Evolutionary conservation across 2,888 invertebrate species (phyloP), one percentile per base, ranked within the genome.

Genomic region (Lasioglossum oenotherae): DNA sequence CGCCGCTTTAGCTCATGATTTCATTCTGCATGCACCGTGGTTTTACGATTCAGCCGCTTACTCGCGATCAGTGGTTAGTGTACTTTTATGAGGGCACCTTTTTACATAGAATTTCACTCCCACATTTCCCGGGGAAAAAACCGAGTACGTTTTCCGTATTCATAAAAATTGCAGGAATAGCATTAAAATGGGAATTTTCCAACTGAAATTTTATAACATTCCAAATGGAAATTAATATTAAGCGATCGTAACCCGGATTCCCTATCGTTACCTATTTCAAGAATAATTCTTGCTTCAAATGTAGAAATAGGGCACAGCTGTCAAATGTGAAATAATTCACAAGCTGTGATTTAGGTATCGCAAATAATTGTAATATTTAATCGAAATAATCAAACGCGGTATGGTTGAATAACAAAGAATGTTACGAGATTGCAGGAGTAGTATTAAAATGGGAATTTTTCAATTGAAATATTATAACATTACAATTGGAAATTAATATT

Each of bases 1-100:
- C 85, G 78, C 81, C 71, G 81, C 44, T 86, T 86, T 82, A 81
- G 78, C 81, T 81, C 81, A 81, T 81, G 85, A 86, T 85, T 86
- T 81, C 85, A 86, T 86, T 81, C 81, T 72, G 53, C 76, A 81
- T 81, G 84, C 84, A 64, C 85, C 80, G 85, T 74, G 86, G 81
- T 81, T 86, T 86, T 79, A 76, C 81, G 81, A 86, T 85, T 84
- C 80, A 78, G 46, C 81, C 81, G 82, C 86, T 81, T 79, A 69
- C 81, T 73, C 81, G 73, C 75, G 78, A 85, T 85, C 85, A 60
- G 78, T 49, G 78, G 74, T 80, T 53, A 57, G 69, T 31, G 84
- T 77, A 80, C 67, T 78, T 78, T 81, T 76, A 73, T 49, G 75
- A 60, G 53, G 81, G 27, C 57, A 14, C 67, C 46, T 31, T 79